Evolutionary conservation across 30 jellyfish, hydroid and myxozoan genomes (phyloP).

Genomic region (Turritopsis dohrnii): DNA sequence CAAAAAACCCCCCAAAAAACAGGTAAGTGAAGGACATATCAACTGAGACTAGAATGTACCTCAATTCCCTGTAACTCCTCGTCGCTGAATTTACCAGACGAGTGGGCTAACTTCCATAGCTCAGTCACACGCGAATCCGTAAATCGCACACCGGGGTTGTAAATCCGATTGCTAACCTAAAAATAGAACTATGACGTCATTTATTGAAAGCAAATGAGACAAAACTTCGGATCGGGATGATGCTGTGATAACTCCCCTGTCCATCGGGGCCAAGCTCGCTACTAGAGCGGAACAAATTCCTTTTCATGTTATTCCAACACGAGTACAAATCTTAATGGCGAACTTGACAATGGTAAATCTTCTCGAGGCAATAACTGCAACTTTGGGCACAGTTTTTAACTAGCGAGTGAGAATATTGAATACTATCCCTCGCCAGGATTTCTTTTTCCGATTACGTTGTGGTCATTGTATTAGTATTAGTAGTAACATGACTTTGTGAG

Average conservation of each 20-base stretch:
- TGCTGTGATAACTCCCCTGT: neutral
- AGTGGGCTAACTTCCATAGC: slow-evolving; percentile 20
- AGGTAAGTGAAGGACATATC: neutral
- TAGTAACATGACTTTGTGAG: too few species aligned
- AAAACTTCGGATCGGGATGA: neutral
- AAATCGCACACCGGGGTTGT: neutral
- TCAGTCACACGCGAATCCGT: slow-evolving; percentile 7
- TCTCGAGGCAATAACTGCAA: too few species aligned
- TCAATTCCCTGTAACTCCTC: slow-evolving; percentile 5
- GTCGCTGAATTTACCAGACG: neutral
- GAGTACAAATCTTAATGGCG: too few species aligned
- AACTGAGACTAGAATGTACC: neutral
- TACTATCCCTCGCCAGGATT: too few species aligned
- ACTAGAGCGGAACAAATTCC: too few species aligned
- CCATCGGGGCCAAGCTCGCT: too few species aligned
- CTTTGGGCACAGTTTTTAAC: too few species aligned
- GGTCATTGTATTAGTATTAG: too few species aligned
- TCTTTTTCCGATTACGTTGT: too few species aligned
- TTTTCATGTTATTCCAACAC: too few species aligned
- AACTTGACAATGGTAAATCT: too few species aligned
- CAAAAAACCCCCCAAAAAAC: neutral
- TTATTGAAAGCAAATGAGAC: neutral
- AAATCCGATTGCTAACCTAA: neutral
- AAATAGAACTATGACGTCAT: neutral
- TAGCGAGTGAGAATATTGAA: too few species aligned